phyloP scores from a whole-genome alignment of 2,113 vertebrate species.

The Panthera uncia region DNA sequence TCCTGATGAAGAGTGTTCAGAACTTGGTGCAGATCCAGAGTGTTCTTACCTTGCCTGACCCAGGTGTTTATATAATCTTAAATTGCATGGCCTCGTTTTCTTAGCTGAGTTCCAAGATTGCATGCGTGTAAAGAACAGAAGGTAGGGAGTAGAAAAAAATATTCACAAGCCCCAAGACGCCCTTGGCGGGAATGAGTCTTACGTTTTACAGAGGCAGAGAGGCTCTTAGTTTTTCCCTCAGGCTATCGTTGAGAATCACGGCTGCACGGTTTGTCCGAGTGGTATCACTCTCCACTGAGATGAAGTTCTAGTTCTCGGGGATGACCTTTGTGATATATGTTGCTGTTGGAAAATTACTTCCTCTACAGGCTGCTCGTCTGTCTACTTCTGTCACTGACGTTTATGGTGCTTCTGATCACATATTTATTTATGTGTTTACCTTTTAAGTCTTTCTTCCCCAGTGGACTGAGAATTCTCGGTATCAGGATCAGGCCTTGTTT shows the following conservation, averaged over 20 bases:
- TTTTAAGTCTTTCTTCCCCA: neutral
- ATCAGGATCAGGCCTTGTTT: neutral
- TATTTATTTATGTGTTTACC: neutral
- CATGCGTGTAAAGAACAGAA: accelerated
- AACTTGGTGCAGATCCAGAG: neutral
- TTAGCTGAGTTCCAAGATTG: neutral
- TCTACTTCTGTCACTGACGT: no score
- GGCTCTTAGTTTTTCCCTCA: neutral
- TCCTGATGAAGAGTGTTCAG: neutral
- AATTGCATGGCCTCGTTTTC: neutral
- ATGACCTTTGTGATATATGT: neutral
- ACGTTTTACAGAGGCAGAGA: accelerated
- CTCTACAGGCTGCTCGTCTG: accelerated
- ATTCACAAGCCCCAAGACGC: neutral
- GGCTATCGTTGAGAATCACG: neutral
- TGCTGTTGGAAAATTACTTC: neutral
- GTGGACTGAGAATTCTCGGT: neutral
- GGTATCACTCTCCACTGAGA: no score
- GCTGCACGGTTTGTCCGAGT: neutral
- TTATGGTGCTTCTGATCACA: neutral
- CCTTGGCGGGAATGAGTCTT: neutral
- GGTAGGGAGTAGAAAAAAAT: neutral
- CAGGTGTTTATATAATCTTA: neutral
- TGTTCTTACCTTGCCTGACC: neutral
- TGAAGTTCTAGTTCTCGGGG: neutral